Conservation (phyloP, 2,797 vertebrate genomes). For the Melanotaenia pygmaea region DNA sequence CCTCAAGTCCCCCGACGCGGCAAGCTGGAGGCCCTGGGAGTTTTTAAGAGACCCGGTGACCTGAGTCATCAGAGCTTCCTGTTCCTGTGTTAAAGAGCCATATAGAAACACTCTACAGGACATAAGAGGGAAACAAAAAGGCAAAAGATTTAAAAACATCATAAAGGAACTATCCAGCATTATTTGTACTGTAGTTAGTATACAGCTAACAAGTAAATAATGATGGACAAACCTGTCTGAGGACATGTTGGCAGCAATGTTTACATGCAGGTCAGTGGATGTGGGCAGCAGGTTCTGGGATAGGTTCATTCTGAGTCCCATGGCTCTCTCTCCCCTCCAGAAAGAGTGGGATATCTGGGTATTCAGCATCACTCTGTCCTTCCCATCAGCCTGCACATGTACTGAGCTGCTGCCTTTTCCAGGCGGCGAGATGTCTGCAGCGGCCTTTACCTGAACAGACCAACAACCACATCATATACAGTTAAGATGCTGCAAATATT, state of each 20-base stretch:
- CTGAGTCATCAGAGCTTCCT: slow-evolving; percentile 63
- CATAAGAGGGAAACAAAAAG: not conserved
- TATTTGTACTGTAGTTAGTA: not conserved
- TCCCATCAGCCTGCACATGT: slow-evolving; percentile 73
- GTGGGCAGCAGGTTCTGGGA: slow-evolving; percentile 78
- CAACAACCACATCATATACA: slow-evolving; percentile 2
- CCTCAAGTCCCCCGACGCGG: slow-evolving; percentile 76
- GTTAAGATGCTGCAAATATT: not conserved
- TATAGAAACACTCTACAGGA: slow-evolving; percentile 75
- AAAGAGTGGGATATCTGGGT: slow-evolving; percentile 66
- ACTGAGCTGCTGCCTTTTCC: slow-evolving; percentile 76
- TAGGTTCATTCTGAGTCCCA: slow-evolving; percentile 71
- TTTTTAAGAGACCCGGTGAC: slow-evolving; percentile 72
- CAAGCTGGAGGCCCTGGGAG: slow-evolving; percentile 68
- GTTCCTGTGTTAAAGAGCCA: slow-evolving; percentile 75
- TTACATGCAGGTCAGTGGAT: slow-evolving; percentile 68
- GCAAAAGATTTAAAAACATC: not conserved
- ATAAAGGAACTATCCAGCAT: slow-evolving; percentile 2
- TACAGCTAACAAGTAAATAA: not conserved
- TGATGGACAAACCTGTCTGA: slow-evolving; percentile 79
- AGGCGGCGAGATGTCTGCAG: slow-evolving; percentile 50
- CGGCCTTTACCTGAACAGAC: slow-evolving; percentile 76
- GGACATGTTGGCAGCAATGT: slow-evolving; percentile 79
- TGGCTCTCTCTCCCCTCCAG: slow-evolving; percentile 43
- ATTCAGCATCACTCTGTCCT: slow-evolving; percentile 75